Evolutionary conservation across 2,888 invertebrate genomes (phyloP), one percentile per base, ranked within the genome.

Genomic region (Amorpha juglandis): DNA sequence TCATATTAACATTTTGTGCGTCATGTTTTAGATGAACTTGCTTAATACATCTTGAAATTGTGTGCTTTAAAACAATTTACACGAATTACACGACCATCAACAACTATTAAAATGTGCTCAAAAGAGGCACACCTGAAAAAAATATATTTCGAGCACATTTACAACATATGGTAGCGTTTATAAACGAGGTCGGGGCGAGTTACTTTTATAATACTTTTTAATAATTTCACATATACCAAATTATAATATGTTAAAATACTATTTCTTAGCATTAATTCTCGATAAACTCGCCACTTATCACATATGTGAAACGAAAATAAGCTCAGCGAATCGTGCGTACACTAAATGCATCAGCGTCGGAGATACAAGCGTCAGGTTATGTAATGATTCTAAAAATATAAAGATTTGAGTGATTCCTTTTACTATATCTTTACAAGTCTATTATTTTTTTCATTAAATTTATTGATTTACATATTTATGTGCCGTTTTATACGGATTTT

Each of bases 91-190:
- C 71, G 67, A 67, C 73, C 81, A 81, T 83, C 75, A 79, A 78
- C 77, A 71, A 76, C 75, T 80, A 79, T 82, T 78, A 82, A 81
- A 83, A 74, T 48, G 66, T 74, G 68, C 74, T 78, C 81, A 76
- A 75, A 19, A 72, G 73, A 52, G 75, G 75, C 77, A 69, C 83
- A 83, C 81, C 81, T 82, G 80, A 78, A 76, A 78, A 77, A 78
- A 76, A 76, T 27, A 74, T 79, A 78, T 81, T 74, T 74, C 74
- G 67, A 77, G 69, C 74, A 71, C 81, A 84, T 85, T 82, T 80
- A 75, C 78, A 68, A 70, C 72, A 75, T 73, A 71, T 72, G 75
- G 63, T 19, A 38, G 12, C 19, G 58, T 11, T 12, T 42, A 58
- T 58, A 42, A 42, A 19, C 19, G 19, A 42, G 42, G 7, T 21